Evolutionary conservation across 2,888 invertebrate species (phyloP).

Genomic region (Pandemis cinnamomeana): DNA sequence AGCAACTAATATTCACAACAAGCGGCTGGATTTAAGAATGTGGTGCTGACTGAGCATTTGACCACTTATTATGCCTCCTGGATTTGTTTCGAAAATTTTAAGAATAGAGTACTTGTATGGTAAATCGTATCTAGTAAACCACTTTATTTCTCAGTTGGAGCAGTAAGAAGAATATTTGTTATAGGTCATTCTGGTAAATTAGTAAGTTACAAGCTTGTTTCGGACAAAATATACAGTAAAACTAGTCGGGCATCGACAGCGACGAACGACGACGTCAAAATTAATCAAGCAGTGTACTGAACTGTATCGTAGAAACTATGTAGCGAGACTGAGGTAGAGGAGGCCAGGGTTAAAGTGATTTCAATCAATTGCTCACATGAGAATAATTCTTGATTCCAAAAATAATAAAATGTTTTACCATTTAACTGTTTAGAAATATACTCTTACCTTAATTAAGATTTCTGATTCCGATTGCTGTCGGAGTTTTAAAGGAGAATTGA

Average conservation of each 20-base stretch:
- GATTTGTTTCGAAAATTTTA: too few species aligned
- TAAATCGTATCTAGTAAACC: too few species aligned
- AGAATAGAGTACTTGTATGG: too few species aligned
- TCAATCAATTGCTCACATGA: background rate
- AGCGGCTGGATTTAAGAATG: too few species aligned
- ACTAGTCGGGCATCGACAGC: constrained; percentile 21
- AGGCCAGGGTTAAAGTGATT: background rate
- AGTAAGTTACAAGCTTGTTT: background rate
- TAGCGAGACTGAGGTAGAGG: constrained; percentile 1
- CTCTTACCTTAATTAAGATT: background rate
- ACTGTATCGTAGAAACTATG: constrained; percentile 31
- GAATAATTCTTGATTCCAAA: background rate
- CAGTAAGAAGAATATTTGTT: too few species aligned
- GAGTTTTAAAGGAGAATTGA: too few species aligned
- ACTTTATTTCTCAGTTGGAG: too few species aligned
- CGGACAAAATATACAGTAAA: constrained; percentile 12
- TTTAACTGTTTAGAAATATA: too few species aligned
- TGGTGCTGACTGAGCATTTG: too few species aligned
- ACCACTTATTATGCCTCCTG: too few species aligned
- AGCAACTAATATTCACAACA: too few species aligned
- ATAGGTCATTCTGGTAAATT: too few species aligned
- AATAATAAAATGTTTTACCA: background rate
- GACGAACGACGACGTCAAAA: constrained; percentile 29
- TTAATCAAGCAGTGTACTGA: constrained; percentile 36
- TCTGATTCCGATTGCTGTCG: background rate